These are phyloP conservation scores for Scomber japonicus DNA, from an alignment of 2,113 vertebrate genomes.

Conservation along the genomic window DNA sequence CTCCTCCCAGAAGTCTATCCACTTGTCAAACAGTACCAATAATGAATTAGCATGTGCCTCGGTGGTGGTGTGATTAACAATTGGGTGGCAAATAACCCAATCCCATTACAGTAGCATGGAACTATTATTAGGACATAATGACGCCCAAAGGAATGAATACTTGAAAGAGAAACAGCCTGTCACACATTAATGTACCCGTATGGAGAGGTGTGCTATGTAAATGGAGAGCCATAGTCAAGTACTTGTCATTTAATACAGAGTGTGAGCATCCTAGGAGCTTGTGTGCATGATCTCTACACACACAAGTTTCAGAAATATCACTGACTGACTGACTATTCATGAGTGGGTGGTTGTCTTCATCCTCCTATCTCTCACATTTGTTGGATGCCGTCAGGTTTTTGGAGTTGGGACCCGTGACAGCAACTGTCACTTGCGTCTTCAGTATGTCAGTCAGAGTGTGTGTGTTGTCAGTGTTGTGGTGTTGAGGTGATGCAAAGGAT, in stretches of 20 bases:
- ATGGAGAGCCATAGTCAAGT: neutral
- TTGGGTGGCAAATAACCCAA: slow-evolving; percentile 51
- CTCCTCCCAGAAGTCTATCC: slow-evolving; percentile 21
- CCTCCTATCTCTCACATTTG: slow-evolving; percentile 22
- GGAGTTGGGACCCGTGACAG: slow-evolving; percentile 48
- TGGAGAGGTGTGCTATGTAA: slow-evolving; percentile 27
- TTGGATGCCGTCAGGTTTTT: slow-evolving; percentile 32
- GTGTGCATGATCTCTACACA: slow-evolving; percentile 17
- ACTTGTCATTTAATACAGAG: slow-evolving; percentile 30
- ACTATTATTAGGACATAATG: slow-evolving; percentile 41
- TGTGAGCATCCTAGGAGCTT: slow-evolving; percentile 19
- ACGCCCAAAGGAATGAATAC: slow-evolving; percentile 40
- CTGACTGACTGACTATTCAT: slow-evolving; percentile 15
- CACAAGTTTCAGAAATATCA: slow-evolving; percentile 23
- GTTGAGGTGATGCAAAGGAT: slow-evolving; percentile 53
- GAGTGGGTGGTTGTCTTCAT: slow-evolving; percentile 43
- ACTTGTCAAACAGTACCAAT: slow-evolving; percentile 30
- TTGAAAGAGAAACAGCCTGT: slow-evolving; percentile 53
- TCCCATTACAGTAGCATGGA: slow-evolving; percentile 44
- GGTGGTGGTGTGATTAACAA: slow-evolving; percentile 54
- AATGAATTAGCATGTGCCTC: slow-evolving; percentile 49
- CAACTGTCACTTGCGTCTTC: slow-evolving; percentile 49
- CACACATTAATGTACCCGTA: slow-evolving; percentile 33
- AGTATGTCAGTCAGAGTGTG: slow-evolving; percentile 37
- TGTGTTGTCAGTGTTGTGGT: slow-evolving; percentile 53